Conservation (phyloP, 2,888 invertebrate species). For the Hypomecis punctinalis region DNA sequence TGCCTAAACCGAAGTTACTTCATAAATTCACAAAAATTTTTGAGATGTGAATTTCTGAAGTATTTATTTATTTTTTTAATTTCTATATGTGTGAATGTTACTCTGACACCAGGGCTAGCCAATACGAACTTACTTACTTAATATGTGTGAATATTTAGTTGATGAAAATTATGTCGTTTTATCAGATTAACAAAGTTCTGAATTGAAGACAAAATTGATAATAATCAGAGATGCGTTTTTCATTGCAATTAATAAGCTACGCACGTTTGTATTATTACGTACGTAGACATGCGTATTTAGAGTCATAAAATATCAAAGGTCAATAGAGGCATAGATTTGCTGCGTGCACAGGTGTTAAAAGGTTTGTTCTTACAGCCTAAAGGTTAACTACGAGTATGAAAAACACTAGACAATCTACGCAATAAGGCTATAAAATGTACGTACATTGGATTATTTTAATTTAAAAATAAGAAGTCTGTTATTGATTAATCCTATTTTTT, state of each 20-base stretch:
- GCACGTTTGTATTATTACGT: conserved; percentile 16
- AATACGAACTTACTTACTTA: too few relatives aligned
- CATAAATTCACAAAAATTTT: too few relatives aligned
- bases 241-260: conserved; percentile 18
- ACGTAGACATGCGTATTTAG: conserved; percentile 5
- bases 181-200: not conserved
- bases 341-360: conserved; percentile 26
- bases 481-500: too few relatives aligned
- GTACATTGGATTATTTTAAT: too few relatives aligned
- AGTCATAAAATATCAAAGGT: conserved; percentile 37
- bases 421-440: not conserved
- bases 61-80: too few relatives aligned
- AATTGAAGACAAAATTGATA: not conserved
- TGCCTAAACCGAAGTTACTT: too few relatives aligned
- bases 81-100: too few relatives aligned
- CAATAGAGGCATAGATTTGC: conserved; percentile 28
- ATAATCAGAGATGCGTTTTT: conserved; percentile 6
- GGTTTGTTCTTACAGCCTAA: conserved; percentile 19
- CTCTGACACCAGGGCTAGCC: too few relatives aligned
- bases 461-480: too few relatives aligned
- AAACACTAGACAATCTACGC: not conserved
- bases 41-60: too few relatives aligned
- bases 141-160: too few relatives aligned
- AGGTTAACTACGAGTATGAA: conserved; percentile 8
- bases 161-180: too few relatives aligned